A percentile compares a stretch with the other conserved stretches of the same genome.
Conservation (phyloP, 2,797 vertebrate species). For the Enteromius mattozi region DNA sequence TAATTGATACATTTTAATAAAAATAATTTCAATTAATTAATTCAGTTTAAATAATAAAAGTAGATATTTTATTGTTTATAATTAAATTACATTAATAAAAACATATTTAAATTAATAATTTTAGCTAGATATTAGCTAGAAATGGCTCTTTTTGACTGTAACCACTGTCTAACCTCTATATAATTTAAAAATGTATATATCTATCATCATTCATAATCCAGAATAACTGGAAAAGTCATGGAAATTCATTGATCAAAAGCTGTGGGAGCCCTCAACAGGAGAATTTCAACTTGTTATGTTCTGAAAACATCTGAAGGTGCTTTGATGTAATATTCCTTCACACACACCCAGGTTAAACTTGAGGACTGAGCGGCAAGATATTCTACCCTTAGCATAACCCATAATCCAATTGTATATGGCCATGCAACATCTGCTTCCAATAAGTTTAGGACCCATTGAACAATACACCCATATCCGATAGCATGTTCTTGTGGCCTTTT, state of each 20-base stretch:
- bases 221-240: not conserved
- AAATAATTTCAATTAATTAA: not conserved
- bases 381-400: conserved; percentile 47
- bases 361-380: conserved; percentile 33
- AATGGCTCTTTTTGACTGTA: not conserved
- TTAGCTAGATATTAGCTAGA: not conserved
- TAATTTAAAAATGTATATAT: not conserved
- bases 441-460: not conserved
- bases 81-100: not conserved
- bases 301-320: not conserved
- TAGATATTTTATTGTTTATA: not conserved
- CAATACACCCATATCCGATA: not conserved
- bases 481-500: not conserved
- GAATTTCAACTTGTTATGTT: not conserved
- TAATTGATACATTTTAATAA: not conserved
- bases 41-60: not conserved
- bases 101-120: too few species aligned
- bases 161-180: not conserved
- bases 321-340: not conserved
- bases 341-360: conserved; percentile 1
- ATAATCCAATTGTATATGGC: conserved; percentile 66
- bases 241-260: not conserved
- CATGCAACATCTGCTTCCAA: conserved; percentile 50
- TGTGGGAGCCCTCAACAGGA: not conserved
- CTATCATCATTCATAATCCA: not conserved